phyloP scores from a whole-genome alignment of 2,797 vertebrate species.

The Tokudaia tokunoshimensis region DNA sequence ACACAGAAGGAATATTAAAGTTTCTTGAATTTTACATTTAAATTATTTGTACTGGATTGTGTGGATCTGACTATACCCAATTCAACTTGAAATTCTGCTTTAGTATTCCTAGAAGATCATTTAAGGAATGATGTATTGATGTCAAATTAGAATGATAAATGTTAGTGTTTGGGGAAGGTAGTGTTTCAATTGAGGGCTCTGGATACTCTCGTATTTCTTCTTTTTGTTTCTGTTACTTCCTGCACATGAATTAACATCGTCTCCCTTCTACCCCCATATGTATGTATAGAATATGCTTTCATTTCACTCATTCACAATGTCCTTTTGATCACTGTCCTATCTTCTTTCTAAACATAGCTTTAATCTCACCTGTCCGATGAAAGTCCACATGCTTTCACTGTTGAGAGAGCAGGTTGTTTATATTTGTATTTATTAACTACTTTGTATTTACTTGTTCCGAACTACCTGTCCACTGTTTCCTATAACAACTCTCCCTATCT shows the following conservation, averaged over 20 bases:
- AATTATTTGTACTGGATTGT: slow-evolving; percentile 9
- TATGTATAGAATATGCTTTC: neutral
- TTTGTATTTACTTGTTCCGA: slow-evolving; percentile 1
- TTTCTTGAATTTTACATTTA: slow-evolving; percentile 54
- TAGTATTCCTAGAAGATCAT: slow-evolving; percentile 27
- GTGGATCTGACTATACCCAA: slow-evolving; percentile 35
- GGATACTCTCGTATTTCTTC: neutral
- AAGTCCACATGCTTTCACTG: neutral
- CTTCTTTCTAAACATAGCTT: slow-evolving; percentile 1
- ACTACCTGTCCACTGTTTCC: neutral
- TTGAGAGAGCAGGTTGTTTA: neutral
- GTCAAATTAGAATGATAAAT: slow-evolving; percentile 47
- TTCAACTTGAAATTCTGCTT: neutral
- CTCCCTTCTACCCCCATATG: neutral
- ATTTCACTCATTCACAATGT: slow-evolving; percentile 31
- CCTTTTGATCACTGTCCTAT: neutral
- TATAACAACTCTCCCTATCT: neutral
- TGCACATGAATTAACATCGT: neutral
- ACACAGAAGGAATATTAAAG: slow-evolving; percentile 38
- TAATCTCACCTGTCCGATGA: neutral
- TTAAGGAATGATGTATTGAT: neutral
- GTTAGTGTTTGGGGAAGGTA: slow-evolving; percentile 13
- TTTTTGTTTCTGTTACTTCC: slow-evolving; percentile 12
- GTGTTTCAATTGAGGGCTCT: slow-evolving; percentile 40
- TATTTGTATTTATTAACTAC: slow-evolving; percentile 43